Evolutionary conservation across 2,113 vertebrate species (phyloP).

Genomic region (Elgaria multicarinata): DNA sequence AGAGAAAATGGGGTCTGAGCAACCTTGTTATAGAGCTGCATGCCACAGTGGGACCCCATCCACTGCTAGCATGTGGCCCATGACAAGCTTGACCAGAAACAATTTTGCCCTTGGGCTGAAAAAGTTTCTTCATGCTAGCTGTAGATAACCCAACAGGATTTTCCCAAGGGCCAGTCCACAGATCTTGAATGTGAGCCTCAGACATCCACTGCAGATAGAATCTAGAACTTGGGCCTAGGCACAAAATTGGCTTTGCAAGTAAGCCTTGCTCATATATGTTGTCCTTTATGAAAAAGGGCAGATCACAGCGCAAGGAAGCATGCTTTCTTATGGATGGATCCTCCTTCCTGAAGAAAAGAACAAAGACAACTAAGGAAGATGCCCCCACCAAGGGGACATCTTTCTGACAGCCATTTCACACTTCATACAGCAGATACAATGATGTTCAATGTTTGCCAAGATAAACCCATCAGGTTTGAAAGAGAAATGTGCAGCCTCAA

Average conservation of each 20-base stretch:
- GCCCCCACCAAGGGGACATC: neutral
- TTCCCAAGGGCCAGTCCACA: too few relatives aligned
- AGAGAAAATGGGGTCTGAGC: too few relatives aligned
- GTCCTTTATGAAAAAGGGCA: neutral
- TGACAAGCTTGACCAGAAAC: too few relatives aligned
- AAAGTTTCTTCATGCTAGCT: too few relatives aligned
- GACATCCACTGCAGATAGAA: too few relatives aligned
- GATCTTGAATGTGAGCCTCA: neutral
- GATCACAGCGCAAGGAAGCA: neutral
- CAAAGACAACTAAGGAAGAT: neutral
- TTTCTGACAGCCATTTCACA: neutral
- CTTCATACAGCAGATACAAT: neutral
- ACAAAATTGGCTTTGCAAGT: neutral
- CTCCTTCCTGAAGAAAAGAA: neutral
- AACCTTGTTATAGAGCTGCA: too few relatives aligned
- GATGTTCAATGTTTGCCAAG: neutral
- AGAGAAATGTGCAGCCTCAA: too few relatives aligned
- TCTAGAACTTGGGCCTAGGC: neutral
- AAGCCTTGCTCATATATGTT: neutral
- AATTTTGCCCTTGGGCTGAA: too few relatives aligned
- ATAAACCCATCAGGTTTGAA: neutral
- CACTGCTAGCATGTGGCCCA: too few relatives aligned
- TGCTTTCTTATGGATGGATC: neutral
- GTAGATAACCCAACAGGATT: neutral
- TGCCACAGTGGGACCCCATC: too few relatives aligned